These are phyloP conservation scores for Sipha maydis DNA, from an alignment of 2,888 invertebrate genomes.

Conservation along the genomic window DNA sequence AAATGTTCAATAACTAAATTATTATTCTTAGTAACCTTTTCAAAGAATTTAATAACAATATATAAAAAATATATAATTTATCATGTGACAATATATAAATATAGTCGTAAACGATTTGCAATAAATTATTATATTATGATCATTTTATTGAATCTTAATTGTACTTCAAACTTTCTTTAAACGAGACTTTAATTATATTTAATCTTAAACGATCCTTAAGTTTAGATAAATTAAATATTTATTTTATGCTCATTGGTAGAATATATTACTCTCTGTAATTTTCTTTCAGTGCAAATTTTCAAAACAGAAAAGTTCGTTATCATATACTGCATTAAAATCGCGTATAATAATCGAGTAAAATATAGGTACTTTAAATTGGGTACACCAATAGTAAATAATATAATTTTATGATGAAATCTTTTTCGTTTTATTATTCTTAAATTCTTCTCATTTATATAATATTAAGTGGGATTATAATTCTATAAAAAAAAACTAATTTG, in stretches of 20 bases:
- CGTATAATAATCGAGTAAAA: slow-evolving; percentile 19
- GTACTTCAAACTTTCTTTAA: background rate
- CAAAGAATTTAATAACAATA: background rate
- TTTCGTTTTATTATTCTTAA: background rate
- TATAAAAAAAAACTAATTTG: background rate
- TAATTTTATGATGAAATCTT: background rate
- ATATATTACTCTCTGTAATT: background rate
- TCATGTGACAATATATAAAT: background rate
- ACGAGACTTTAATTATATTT: background rate
- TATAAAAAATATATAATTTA: background rate
- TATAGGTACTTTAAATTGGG: background rate
- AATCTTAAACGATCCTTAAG: background rate
- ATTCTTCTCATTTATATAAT: background rate
- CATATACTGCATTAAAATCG: background rate
- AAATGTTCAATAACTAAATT: background rate
- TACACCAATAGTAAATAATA: background rate
- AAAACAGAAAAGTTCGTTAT: background rate
- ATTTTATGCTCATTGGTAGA: background rate
- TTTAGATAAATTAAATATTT: background rate
- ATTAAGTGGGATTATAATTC: background rate
- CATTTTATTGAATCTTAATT: background rate
- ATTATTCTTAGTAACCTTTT: background rate
- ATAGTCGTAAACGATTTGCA: background rate
- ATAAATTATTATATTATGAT: background rate
- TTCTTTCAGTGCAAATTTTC: background rate